These are phyloP conservation scores for Chlamydotis undulata DNA, from an alignment of 2,113 vertebrate genomes.

Conservation along the genomic window DNA sequence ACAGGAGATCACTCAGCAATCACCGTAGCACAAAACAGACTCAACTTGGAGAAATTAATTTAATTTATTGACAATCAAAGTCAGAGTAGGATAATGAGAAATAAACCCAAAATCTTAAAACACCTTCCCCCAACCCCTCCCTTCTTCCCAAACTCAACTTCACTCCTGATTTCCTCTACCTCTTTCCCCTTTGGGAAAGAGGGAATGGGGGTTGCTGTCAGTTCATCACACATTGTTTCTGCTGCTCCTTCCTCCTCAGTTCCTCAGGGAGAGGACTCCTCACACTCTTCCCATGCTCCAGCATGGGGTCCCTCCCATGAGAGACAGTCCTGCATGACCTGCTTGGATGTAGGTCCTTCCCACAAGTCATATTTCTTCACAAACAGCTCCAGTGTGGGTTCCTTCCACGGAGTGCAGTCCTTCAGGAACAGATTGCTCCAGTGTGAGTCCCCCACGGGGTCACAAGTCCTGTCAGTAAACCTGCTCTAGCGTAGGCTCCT, in stretches of 20 bases:
- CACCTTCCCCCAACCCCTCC: neutral
- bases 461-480: neutral
- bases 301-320: too few relatives aligned
- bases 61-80: neutral
- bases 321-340: too few relatives aligned
- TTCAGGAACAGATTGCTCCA: neutral
- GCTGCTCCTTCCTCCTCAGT: too few relatives aligned
- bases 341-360: neutral
- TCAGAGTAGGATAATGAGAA: neutral
- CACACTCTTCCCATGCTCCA: too few relatives aligned
- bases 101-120: neutral
- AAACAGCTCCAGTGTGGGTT: neutral
- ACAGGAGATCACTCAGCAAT: neutral
- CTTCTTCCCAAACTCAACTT: neutral
- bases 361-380: neutral
- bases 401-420: neutral
- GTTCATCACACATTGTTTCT: neutral
- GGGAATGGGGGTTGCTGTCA: too few relatives aligned
- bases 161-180: neutral
- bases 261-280: too few relatives aligned
- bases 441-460: rapidly evolving
- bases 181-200: neutral
- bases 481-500: neutral
- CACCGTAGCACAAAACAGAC: neutral
- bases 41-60: neutral